phyloP scores from a whole-genome alignment of 2,888 invertebrate genomes.

The Himalopsyche japonica region DNA sequence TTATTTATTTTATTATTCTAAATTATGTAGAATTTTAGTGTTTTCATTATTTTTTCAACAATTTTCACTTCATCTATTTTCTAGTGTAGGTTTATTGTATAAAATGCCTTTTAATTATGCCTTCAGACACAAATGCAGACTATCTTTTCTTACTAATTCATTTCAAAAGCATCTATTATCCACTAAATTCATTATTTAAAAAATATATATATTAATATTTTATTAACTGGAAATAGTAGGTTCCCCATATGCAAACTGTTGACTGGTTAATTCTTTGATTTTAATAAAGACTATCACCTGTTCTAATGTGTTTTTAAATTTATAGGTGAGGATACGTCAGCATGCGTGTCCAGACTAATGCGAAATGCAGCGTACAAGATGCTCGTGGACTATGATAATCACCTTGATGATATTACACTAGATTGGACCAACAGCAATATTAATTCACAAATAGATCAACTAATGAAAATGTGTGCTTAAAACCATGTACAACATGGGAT shows the following conservation, averaged over 20 bases:
- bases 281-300: background rate
- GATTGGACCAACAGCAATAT: constrained; percentile 86
- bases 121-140: background rate
- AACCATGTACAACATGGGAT: background rate
- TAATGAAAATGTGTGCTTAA: constrained; percentile 40
- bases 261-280: too few species aligned
- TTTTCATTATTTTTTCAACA: too few species aligned
- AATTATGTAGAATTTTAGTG: too few species aligned
- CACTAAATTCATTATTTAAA: too few species aligned
- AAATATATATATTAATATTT: too few species aligned
- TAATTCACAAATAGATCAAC: constrained; percentile 61
- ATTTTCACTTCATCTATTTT: too few species aligned
- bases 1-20: too few species aligned
- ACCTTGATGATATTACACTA: constrained; percentile 84
- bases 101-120: too few species aligned
- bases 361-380: constrained; percentile 73
- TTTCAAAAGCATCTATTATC: background rate
- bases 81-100: too few species aligned
- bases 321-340: constrained; percentile 59
- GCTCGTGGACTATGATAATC: constrained; percentile 96
- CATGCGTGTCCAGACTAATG: constrained; percentile 72
- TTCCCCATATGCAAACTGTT: too few species aligned
- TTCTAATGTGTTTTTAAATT: constrained; percentile 35
- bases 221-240: too few species aligned
- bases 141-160: background rate